Percentiles rank a stretch among this genome's conserved stretches.
Evolutionary conservation across 1,140 invertebrate species (phyloP).

Genomic region (Monochamus saltuarius): DNA sequence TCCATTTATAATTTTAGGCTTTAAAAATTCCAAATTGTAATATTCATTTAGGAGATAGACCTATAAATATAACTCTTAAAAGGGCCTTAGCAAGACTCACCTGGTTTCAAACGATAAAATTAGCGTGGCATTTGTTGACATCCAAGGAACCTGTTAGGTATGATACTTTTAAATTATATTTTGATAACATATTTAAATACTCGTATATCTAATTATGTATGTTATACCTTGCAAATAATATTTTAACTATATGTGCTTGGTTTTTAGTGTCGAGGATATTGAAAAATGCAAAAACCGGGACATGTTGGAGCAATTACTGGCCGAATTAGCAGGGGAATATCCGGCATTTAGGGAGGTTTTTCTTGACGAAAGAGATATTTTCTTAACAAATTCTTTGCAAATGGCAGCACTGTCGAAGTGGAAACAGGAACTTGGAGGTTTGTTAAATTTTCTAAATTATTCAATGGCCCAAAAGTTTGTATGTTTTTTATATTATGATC

Average conservation of each 20-base stretch:
- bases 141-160: conserved; percentile 79
- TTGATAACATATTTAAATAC: no score
- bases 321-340: conserved; percentile 89
- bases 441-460: not conserved
- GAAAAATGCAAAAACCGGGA: conserved; percentile 91
- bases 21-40: conserved; percentile 79
- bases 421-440: not conserved
- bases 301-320: conserved; percentile 85
- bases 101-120: conserved; percentile 84
- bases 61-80: conserved; percentile 86
- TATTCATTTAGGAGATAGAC: conserved; percentile 86
- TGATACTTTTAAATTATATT: conserved; percentile 12
- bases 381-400: conserved; percentile 84
- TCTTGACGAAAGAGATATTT: conserved; percentile 90
- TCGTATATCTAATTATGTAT: no score
- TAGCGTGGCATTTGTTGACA: conserved; percentile 80
- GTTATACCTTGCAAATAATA: no score
- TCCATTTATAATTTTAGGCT: conserved; percentile 59
- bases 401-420: conserved; percentile 60
- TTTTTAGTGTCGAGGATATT: conserved; percentile 81
- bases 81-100: conserved; percentile 79
- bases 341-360: conserved; percentile 90
- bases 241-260: not conserved
- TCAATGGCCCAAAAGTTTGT: not conserved
- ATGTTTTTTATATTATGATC: no score